Evolutionary conservation across 2,113 vertebrate species (phyloP).

Genomic region (Lepidothrix coronata): DNA sequence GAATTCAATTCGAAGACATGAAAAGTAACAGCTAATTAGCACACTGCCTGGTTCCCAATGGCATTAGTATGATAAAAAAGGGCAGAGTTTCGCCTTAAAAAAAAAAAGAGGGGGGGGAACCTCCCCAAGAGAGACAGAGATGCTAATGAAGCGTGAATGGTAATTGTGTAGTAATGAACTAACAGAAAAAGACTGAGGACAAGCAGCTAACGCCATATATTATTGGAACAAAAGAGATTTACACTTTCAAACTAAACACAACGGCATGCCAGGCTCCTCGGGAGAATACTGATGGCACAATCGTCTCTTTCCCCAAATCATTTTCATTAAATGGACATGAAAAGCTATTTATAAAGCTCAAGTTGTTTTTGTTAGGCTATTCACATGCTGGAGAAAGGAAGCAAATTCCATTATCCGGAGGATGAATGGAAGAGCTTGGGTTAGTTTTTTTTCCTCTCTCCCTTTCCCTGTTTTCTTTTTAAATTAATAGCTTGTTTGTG

Average conservation of each 20-base stretch:
- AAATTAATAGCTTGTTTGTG: slow-evolving; percentile 63
- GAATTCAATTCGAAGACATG: slow-evolving; percentile 81
- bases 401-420: slow-evolving; percentile 85
- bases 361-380: slow-evolving; percentile 90
- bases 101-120: slow-evolving; percentile 28
- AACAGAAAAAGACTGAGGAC: slow-evolving; percentile 97
- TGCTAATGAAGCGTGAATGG: slow-evolving; percentile 97
- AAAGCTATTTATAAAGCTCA: slow-evolving; percentile 92
- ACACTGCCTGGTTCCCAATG: slow-evolving; percentile 86
- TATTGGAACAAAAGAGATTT: slow-evolving; percentile 96
- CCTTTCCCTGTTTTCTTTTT: slow-evolving; percentile 18
- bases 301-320: slow-evolving; percentile 85
- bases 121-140: slow-evolving; percentile 86
- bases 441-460: slow-evolving; percentile 7
- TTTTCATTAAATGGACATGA: slow-evolving; percentile 99
- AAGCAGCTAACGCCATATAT: slow-evolving; percentile 97
- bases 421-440: slow-evolving; percentile 77
- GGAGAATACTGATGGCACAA: slow-evolving; percentile 90
- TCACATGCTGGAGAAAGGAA: slow-evolving; percentile 86
- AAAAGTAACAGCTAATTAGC: slow-evolving; percentile 96
- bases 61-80: slow-evolving; percentile 91
- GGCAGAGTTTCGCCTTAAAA: slow-evolving; percentile 78
- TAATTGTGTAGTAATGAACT: slow-evolving; percentile 99
- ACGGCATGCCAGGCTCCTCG: slow-evolving; percentile 88
- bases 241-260: slow-evolving; percentile 99